Evolutionary conservation across 1,140 invertebrate genomes (phyloP), one percentile per base, ranked within the genome.

Genomic region (Euwallacea fornicatus): DNA sequence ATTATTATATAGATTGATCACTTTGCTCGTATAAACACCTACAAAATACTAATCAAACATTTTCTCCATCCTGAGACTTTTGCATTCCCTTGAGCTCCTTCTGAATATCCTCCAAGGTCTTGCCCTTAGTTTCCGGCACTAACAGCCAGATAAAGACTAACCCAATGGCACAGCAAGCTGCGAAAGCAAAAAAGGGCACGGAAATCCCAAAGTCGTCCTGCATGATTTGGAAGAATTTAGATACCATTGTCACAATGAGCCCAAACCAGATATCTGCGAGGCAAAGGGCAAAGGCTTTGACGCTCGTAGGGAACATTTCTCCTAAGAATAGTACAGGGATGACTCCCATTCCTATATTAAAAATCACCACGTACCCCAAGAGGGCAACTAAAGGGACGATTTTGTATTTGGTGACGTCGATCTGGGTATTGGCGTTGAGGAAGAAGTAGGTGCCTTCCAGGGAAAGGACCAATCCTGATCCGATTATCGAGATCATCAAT

Each of bases 61-160:
- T 33, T 33, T 4, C 21, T 33, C 21, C 21, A 33, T 33, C 21
- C 4, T 33, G 21, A 33, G 21, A 33, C 53, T 69, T 69, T 15
- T 65, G 13, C 13, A 11, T 33, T n/a, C 78, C 78, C 44, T 75
- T 78, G 13, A 80, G 70, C 67, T 73, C 62, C 53, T 72, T 47
- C 47, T 81, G 80, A 59, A 81, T 81, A 69, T 81, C 79, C 69
- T 89, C 87, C 53, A 93, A 85, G 0, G 89, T 88, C 78, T 91
- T 92, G 9, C 90, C 91, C 81, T 94, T 94, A 0, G 93, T 95
- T 82, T 95, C 93, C 0, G 92, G 92, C n/a, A 94, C 83, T 50
- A 85, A 83, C 4, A 85, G 79, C 9, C 88, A 80, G 53, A 89
- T 86, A 76, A 88, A 93, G 8, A 90, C 68, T 3, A 89, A 78